These are phyloP conservation scores for Ceryle rudis DNA, from an alignment of 2,797 vertebrate species.

Conservation along the genomic window DNA sequence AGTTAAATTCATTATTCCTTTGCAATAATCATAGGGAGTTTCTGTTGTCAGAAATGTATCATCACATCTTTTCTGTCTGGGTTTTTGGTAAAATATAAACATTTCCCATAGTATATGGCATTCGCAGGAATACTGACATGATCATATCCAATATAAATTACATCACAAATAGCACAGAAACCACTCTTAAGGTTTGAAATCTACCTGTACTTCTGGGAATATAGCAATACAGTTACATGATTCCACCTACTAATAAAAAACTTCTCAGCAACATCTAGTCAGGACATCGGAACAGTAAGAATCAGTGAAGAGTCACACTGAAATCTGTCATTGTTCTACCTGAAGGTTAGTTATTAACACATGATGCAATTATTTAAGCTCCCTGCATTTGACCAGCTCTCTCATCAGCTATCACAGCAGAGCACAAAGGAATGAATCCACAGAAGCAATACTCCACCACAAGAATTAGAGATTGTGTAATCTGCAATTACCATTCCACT, in stretches of 20 bases:
- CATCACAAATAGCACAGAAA: not conserved
- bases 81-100: not conserved
- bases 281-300: not conserved
- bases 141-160: not conserved
- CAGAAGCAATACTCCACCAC: not conserved
- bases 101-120: not conserved
- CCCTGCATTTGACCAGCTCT: not conserved
- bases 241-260: not conserved
- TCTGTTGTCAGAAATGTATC: not conserved
- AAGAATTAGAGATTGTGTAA: not conserved
- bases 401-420: not conserved
- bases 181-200: not conserved
- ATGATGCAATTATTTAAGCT: not conserved
- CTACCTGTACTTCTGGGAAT: not conserved
- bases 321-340: not conserved
- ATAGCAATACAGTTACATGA: accelerated
- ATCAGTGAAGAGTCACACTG: not conserved
- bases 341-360: not conserved
- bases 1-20: not conserved
- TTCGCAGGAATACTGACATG: not conserved
- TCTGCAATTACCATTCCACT: not conserved
- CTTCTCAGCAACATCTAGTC: not conserved
- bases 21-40: not conserved
- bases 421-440: not conserved
- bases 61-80: not conserved